phyloP scores from a whole-genome alignment of 2,113 vertebrate species.

The Alexandromys fortis region DNA sequence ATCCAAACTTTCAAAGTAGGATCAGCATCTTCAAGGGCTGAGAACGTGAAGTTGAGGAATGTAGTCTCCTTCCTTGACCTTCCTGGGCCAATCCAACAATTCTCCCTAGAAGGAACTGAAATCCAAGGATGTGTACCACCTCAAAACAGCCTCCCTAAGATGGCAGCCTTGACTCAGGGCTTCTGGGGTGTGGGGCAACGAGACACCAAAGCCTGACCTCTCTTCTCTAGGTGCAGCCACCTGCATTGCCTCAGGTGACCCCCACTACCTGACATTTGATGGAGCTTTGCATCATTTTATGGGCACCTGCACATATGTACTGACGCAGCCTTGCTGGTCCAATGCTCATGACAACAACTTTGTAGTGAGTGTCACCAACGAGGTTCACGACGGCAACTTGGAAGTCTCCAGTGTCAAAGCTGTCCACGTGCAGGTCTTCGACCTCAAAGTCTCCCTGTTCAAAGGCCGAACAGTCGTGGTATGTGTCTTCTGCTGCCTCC shows the following conservation, averaged over 20 bases:
- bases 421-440: constrained; percentile 83
- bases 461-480: constrained; percentile 83
- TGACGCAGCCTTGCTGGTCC: constrained; percentile 63
- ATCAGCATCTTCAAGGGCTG: neutral
- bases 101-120: neutral
- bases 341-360: constrained; percentile 73
- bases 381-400: constrained; percentile 85
- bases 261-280: constrained; percentile 88
- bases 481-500: neutral
- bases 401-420: constrained; percentile 88
- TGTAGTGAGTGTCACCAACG: constrained; percentile 87
- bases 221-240: constrained; percentile 81
- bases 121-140: neutral
- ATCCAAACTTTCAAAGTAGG: neutral
- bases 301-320: constrained; percentile 87
- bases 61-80: neutral
- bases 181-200: constrained; percentile 77
- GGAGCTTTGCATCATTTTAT: constrained; percentile 86
- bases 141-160: rapidly evolving
- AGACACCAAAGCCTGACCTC: constrained; percentile 59
- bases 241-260: constrained; percentile 86
- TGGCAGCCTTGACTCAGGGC: neutral
- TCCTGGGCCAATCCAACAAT: neutral
- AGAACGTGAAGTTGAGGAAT: neutral
- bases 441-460: constrained; percentile 82